These are phyloP conservation scores for Tauraco erythrolophus DNA, from an alignment of 2,113 vertebrate species.

Conservation along the genomic window DNA sequence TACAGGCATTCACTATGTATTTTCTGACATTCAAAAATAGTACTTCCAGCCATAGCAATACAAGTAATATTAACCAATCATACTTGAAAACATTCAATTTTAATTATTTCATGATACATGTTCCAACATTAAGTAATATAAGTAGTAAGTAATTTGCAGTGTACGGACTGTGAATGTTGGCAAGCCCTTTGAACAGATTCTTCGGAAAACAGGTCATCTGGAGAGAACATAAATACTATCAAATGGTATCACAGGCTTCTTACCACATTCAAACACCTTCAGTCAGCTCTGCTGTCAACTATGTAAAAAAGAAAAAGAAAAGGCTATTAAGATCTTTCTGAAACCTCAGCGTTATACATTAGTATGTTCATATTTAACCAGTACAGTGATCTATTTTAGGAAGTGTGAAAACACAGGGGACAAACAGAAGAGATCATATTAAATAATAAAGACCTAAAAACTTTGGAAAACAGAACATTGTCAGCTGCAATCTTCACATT, in stretches of 20 bases:
- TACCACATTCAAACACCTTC: not conserved
- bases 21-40: not conserved
- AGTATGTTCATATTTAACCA: not conserved
- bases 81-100: not conserved
- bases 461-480: not conserved
- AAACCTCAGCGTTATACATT: not conserved
- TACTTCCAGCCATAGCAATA: not conserved
- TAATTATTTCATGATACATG: not conserved
- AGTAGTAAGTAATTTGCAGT: not conserved
- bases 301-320: not conserved
- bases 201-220: not conserved
- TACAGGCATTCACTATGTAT: not conserved
- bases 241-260: not conserved
- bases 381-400: not conserved
- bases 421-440: not conserved
- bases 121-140: not conserved
- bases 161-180: not conserved
- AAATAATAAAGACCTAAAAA: not conserved
- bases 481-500: not conserved
- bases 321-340: not conserved
- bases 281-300: not conserved
- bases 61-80: not conserved
- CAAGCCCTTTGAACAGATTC: not conserved
- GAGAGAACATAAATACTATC: not conserved
- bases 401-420: not conserved